Evolutionary conservation across 53 echinoderm and acorn worm species (phyloP).

Genomic region (Patiria pectinifera): DNA sequence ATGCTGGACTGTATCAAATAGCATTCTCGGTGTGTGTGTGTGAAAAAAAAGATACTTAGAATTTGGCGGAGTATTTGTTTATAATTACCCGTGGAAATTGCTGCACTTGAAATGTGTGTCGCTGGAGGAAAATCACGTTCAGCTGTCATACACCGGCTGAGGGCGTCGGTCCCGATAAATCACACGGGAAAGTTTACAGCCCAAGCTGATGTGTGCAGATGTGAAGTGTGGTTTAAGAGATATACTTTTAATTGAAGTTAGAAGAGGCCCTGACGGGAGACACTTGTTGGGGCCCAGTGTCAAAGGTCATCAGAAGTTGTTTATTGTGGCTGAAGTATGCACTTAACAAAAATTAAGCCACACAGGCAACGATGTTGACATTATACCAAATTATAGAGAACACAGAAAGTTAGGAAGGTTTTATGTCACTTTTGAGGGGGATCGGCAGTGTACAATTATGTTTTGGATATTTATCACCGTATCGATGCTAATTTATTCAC

Average conservation of each 20-base stretch:
- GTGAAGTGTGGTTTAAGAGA: neutral
- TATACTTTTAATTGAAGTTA: neutral
- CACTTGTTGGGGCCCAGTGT: neutral
- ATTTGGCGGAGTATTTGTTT: conserved; percentile 43
- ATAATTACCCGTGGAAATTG: conserved; percentile 44
- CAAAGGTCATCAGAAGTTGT: neutral
- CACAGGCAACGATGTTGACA: too few species aligned
- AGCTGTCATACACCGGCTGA: conserved; percentile 5
- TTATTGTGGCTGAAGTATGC: too few species aligned
- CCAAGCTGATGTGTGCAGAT: neutral
- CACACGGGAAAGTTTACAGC: neutral
- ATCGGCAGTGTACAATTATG: too few species aligned
- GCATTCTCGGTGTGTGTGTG: conserved; percentile 5
- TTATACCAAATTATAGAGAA: too few species aligned
- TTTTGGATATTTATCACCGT: too few species aligned
- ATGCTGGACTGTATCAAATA: neutral
- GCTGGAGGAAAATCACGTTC: conserved; percentile 37
- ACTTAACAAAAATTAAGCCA: neutral
- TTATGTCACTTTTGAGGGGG: too few species aligned
- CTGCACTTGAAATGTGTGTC: conserved; percentile 53
- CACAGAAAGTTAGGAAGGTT: too few species aligned
- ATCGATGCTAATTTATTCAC: too few species aligned
- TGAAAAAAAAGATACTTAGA: neutral
- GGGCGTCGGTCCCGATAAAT: conserved; percentile 31
- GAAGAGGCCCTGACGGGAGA: neutral